Conservation (phyloP, 2,797 vertebrate species). For the Fistularia commersonii region DNA sequence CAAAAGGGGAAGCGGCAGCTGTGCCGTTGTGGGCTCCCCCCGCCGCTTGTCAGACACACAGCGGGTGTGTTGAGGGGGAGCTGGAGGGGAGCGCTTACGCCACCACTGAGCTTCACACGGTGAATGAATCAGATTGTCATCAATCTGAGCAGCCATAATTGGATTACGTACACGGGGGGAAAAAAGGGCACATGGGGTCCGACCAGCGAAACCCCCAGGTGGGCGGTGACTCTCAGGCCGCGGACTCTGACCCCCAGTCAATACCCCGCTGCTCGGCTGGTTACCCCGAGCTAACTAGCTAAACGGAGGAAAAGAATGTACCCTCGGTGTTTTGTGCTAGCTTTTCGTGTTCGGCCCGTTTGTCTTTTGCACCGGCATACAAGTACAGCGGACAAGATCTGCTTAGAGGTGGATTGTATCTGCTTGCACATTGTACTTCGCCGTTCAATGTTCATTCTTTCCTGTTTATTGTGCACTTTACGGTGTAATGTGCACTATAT, state of each 20-base stretch:
- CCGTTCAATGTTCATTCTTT: constrained; percentile 2
- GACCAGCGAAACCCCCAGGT: constrained; percentile 61
- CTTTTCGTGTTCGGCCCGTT: too few relatives aligned
- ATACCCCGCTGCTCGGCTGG: constrained; percentile 40
- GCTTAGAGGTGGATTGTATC: too few relatives aligned
- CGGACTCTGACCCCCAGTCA: constrained; percentile 55
- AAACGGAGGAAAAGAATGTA: too few relatives aligned
- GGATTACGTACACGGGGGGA: constrained; percentile 77
- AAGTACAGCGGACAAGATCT: too few relatives aligned
- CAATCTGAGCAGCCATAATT: constrained; percentile 74
- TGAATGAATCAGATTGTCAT: constrained; percentile 76
- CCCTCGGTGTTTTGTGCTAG: too few relatives aligned
- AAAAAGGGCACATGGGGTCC: constrained; percentile 59
- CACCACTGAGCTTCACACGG: constrained; percentile 59
- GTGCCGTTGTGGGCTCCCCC: constrained; percentile 18
- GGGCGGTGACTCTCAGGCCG: constrained; percentile 44
- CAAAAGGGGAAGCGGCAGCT: constrained; percentile 32
- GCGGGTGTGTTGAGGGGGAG: constrained; percentile 23
- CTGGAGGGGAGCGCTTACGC: constrained; percentile 20
- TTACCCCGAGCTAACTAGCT: constrained; percentile 47
- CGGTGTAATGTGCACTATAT: neutral
- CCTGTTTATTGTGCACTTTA: neutral
- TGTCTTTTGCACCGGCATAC: too few relatives aligned
- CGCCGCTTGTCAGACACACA: constrained; percentile 35
- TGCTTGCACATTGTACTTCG: neutral